Conservation (phyloP, 1,140 invertebrate genomes). For the Cecropterus lyciades region DNA sequence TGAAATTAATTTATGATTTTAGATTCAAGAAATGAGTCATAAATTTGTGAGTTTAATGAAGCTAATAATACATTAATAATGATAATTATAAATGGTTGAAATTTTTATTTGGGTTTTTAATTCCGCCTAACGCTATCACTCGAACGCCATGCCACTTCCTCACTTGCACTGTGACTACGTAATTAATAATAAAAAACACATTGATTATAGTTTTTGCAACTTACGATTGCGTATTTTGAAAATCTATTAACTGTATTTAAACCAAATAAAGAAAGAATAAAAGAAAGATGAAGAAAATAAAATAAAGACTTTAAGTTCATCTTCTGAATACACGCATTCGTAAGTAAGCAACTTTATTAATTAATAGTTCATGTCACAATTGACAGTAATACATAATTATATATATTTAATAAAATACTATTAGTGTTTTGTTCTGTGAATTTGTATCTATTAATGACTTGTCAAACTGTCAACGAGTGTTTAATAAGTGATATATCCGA, state of each 20-base stretch:
- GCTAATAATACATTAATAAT: not conserved
- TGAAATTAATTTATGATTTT: too few relatives aligned
- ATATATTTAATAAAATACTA: slow-evolving; percentile 19
- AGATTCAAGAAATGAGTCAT: too few relatives aligned
- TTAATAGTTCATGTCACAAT: slow-evolving; percentile 22
- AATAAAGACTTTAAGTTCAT: too few relatives aligned
- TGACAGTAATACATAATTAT: slow-evolving; percentile 11
- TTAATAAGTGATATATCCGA: too few relatives aligned
- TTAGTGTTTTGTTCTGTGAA: slow-evolving; percentile 6
- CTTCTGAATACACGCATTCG: slow-evolving; percentile 7
- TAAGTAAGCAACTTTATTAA: slow-evolving; percentile 4
- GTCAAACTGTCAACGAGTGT: slow-evolving; percentile 3
- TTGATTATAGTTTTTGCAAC: too few relatives aligned
- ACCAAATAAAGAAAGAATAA: too few relatives aligned
- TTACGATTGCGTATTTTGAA: too few relatives aligned
- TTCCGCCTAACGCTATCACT: slow-evolving; percentile 13
- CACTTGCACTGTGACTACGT: slow-evolving; percentile 19
- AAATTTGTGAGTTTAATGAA: too few relatives aligned
- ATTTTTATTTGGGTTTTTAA: slow-evolving; percentile 21
- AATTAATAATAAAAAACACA: slow-evolving; percentile 13
- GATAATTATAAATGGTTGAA: not conserved
- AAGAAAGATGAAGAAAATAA: too few relatives aligned
- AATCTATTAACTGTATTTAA: too few relatives aligned
- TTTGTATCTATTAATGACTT: slow-evolving; percentile 4
- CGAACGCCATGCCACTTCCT: slow-evolving; percentile 1